These are phyloP conservation scores for Xanthia togata DNA, from an alignment of 2,888 invertebrate genomes.

Conservation along the genomic window DNA sequence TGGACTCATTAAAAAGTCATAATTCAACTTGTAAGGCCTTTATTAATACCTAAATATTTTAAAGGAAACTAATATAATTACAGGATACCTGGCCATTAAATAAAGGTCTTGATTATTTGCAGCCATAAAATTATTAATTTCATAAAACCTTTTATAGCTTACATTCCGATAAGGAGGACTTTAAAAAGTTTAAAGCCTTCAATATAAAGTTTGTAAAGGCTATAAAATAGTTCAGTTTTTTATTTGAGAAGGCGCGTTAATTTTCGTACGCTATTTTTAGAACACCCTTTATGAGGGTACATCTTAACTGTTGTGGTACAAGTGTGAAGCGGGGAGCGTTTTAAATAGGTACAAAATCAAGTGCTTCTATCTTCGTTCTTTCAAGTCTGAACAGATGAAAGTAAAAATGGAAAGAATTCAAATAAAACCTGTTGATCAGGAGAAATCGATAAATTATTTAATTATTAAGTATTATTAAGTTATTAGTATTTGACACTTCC, in stretches of 20 bases:
- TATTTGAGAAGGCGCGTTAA: conserved; percentile 12
- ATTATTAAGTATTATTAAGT: too few relatives aligned
- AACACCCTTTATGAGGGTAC: background rate
- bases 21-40: too few relatives aligned
- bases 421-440: background rate
- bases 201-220: conserved; percentile 6
- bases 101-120: conserved; percentile 12
- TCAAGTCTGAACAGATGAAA: background rate
- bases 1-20: too few relatives aligned
- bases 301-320: background rate
- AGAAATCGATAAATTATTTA: too few relatives aligned
- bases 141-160: conserved; percentile 23
- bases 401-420: background rate
- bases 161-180: background rate
- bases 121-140: conserved; percentile 28
- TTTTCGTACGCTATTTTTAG: conserved; percentile 38
- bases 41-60: background rate
- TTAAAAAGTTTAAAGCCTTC: conserved; percentile 10
- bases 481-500: too few relatives aligned
- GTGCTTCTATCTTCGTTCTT: too few relatives aligned
- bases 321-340: conserved; percentile 6
- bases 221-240: conserved; percentile 42
- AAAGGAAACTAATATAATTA: conserved; percentile 23
- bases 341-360: background rate
- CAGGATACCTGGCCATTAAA: background rate